phyloP scores from a whole-genome alignment of 1,140 invertebrate species.

The Ips typographus region DNA sequence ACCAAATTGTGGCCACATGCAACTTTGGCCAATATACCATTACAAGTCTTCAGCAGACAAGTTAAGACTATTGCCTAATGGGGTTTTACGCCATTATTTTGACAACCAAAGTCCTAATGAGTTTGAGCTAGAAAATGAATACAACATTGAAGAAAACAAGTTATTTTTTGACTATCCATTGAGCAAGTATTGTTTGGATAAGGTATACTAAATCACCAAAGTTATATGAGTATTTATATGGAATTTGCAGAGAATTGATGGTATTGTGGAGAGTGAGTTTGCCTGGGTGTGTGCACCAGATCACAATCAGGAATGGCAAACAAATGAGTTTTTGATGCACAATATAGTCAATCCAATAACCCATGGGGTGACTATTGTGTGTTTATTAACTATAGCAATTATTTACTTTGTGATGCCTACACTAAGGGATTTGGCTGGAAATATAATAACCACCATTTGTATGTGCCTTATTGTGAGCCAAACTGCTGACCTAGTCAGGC shows the following conservation, averaged over 20 bases:
- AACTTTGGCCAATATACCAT: conserved; percentile 73
- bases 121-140: conserved; percentile 52
- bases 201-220: conserved; percentile 53
- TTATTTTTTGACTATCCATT: conserved; percentile 70
- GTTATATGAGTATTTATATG: not conserved
- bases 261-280: conserved; percentile 59
- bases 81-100: conserved; percentile 69
- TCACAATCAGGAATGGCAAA: conserved; percentile 65
- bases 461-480: conserved; percentile 74
- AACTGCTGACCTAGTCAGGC: conserved; percentile 73
- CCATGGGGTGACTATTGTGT: conserved; percentile 68
- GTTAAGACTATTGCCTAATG: conserved; percentile 66
- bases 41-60: conserved; percentile 61
- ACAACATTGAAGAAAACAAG: conserved; percentile 53
- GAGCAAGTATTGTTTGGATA: conserved; percentile 78
- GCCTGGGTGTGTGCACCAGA: conserved; percentile 75
- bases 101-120: conserved; percentile 55
- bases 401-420: conserved; percentile 83
- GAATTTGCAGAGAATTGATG: conserved; percentile 46
- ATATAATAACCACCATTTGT: conserved; percentile 78
- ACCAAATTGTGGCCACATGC: conserved; percentile 69
- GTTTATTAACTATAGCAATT: conserved; percentile 73
- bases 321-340: conserved; percentile 69
- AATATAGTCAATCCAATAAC: conserved; percentile 75
- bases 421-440: conserved; percentile 76